Conservation (phyloP, 2,797 vertebrate genomes). For the Clamator glandarius region DNA sequence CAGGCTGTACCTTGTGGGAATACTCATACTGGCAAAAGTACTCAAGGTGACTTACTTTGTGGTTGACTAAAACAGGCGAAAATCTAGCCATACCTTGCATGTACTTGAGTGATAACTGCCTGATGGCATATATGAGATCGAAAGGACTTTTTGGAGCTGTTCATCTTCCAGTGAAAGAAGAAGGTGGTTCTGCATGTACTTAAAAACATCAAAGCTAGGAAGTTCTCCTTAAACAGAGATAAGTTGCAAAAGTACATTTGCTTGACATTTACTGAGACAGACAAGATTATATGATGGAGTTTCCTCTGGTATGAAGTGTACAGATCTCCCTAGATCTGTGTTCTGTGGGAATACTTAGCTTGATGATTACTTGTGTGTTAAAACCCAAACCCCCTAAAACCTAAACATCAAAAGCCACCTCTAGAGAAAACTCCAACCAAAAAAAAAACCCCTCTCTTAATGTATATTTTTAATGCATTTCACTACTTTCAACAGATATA, state of each 20-base stretch:
- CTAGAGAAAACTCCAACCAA: background rate
- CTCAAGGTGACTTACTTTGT: background rate
- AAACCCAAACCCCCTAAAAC: background rate
- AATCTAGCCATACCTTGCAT: background rate
- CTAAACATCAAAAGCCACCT: background rate
- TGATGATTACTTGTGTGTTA: background rate
- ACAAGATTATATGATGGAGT: background rate
- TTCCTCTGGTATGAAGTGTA: background rate
- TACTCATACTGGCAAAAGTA: background rate
- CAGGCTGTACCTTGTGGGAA: background rate
- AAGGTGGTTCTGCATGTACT: background rate
- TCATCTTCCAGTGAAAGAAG: background rate
- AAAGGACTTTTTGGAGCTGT: background rate
- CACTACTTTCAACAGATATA: background rate
- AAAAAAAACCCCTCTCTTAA: background rate
- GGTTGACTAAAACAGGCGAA: background rate
- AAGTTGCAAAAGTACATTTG: background rate
- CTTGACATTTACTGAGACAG: background rate
- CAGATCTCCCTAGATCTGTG: background rate
- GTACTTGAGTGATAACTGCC: background rate
- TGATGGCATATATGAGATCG: background rate
- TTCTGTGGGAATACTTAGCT: background rate
- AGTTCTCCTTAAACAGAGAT: background rate
- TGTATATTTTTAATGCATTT: background rate
- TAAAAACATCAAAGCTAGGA: background rate